These are phyloP conservation scores for Herminia tarsipennalis DNA, from an alignment of 2,888 invertebrate genomes.

Conservation along the genomic window DNA sequence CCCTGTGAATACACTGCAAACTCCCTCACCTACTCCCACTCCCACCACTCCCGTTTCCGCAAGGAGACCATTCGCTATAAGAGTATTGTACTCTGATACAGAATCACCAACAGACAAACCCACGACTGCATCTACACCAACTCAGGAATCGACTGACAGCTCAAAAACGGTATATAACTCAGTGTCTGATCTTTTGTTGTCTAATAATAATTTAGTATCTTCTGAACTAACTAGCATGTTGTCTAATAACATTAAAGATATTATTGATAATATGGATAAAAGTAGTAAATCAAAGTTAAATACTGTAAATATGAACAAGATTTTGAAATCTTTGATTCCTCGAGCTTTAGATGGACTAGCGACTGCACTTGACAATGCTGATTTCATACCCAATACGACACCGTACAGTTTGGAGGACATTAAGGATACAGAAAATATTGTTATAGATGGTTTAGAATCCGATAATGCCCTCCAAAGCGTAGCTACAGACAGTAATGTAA, in stretches of 20 bases:
- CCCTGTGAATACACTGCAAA: slow-evolving; percentile 64
- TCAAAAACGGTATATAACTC: slow-evolving; percentile 81
- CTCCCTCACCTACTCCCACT: slow-evolving; percentile 58
- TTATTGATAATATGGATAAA: slow-evolving; percentile 77
- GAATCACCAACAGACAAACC: slow-evolving; percentile 74
- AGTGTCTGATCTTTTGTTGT: slow-evolving; percentile 79
- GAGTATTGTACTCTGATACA: slow-evolving; percentile 78
- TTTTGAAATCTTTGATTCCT: slow-evolving; percentile 81
- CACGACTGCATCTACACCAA: slow-evolving; percentile 69
- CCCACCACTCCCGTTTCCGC: slow-evolving; percentile 74
- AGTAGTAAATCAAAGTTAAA: slow-evolving; percentile 74
- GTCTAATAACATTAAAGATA: slow-evolving; percentile 77
- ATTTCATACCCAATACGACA: slow-evolving; percentile 70
- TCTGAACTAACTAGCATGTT: slow-evolving; percentile 85
- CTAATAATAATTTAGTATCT: slow-evolving; percentile 79
- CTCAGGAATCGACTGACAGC: slow-evolving; percentile 74
- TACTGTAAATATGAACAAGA: slow-evolving; percentile 80
- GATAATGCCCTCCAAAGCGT: slow-evolving; percentile 70
- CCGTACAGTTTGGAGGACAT: slow-evolving; percentile 83
- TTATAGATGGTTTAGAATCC: slow-evolving; percentile 51
- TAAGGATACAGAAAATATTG: slow-evolving; percentile 74
- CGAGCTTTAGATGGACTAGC: slow-evolving; percentile 73
- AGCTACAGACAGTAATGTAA: slow-evolving; percentile 61
- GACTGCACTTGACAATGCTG: slow-evolving; percentile 65
- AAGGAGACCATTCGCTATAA: slow-evolving; percentile 81